A percentile compares a stretch with the other conserved stretches of the same genome.
Evolutionary conservation across 2,113 vertebrate genomes (phyloP).

Genomic region (Gymnobelideus leadbeateri): DNA sequence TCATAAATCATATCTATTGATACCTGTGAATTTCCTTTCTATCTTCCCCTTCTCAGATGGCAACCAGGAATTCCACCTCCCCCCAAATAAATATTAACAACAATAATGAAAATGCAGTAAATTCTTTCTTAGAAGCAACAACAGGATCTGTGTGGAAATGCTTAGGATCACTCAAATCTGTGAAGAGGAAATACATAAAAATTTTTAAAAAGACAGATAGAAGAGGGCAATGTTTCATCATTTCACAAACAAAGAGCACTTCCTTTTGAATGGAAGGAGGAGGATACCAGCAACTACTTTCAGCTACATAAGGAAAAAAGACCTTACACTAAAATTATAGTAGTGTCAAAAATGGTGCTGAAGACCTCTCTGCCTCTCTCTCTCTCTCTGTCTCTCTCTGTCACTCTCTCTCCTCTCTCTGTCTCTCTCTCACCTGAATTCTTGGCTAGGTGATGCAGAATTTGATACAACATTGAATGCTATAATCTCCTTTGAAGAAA

Average conservation of each 20-base stretch:
- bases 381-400: neutral
- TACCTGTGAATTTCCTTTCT: neutral
- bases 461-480: neutral
- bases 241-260: conserved; percentile 27
- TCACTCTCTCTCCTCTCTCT: neutral
- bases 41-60: neutral
- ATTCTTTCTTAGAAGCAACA: conserved; percentile 15
- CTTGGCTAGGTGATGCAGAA: neutral
- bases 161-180: neutral
- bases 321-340: neutral
- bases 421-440: conserved; percentile 22
- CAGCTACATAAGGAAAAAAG: neutral
- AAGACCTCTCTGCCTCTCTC: neutral
- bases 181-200: neutral
- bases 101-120: neutral
- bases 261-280: neutral
- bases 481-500: neutral
- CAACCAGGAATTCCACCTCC: neutral
- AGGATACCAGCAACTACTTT: neutral
- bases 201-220: neutral
- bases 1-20: neutral
- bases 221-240: conserved; percentile 14
- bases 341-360: conserved; percentile 6
- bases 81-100: conserved; percentile 4
- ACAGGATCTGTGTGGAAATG: neutral